These are phyloP conservation scores for Capitulum mitella DNA, from an alignment of 2,888 invertebrate species.

Conservation along the genomic window DNA sequence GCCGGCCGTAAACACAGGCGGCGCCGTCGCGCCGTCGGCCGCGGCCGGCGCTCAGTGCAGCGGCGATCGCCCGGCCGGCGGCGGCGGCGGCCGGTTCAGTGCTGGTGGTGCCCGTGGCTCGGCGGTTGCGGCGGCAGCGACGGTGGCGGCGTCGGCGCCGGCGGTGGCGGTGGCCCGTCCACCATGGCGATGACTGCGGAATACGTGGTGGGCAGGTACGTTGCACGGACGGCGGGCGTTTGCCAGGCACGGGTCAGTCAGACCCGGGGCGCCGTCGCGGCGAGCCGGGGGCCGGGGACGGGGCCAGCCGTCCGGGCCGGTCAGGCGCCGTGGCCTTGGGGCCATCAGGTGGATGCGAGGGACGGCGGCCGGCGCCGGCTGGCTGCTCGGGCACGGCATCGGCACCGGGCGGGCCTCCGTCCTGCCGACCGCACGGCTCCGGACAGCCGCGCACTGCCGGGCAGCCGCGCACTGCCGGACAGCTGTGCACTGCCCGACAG, in stretches of 20 bases:
- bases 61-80: not conserved
- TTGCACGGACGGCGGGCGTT: not conserved
- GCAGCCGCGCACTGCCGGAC: too few relatives aligned
- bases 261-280: not conserved
- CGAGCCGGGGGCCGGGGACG: not conserved
- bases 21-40: not conserved
- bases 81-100: conserved; percentile 4
- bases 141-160: not conserved
- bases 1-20: conserved; percentile 14
- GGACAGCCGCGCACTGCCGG: too few relatives aligned
- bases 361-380: not conserved
- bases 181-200: not conserved
- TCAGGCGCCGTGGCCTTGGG: not conserved
- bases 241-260: not conserved
- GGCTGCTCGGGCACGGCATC: too few relatives aligned
- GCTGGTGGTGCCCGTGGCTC: not conserved
- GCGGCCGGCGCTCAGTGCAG: not conserved
- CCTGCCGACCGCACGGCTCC: not conserved
- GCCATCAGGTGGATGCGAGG: not conserved
- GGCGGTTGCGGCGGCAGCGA: not conserved
- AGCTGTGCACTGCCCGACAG: too few relatives aligned
- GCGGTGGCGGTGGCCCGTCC: not conserved
- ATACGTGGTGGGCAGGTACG: not conserved
- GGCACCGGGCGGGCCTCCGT: not conserved
- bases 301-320: not conserved